These are phyloP conservation scores for Enteromius fasciolatus DNA, from an alignment of 2,797 vertebrate species.

Conservation along the genomic window DNA sequence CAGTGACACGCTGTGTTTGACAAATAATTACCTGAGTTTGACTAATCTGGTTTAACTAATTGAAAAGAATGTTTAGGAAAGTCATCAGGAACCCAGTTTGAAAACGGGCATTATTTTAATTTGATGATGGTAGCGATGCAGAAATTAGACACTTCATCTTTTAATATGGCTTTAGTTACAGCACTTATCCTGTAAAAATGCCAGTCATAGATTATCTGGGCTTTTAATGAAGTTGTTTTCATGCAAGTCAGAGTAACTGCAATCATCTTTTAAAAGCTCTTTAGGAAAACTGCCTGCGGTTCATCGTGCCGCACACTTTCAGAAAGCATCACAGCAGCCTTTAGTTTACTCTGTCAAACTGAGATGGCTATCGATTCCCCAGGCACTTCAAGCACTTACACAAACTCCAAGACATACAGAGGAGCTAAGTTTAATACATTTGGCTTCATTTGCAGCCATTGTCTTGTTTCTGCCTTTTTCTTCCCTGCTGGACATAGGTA, in stretches of 20 bases:
- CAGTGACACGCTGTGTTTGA: too few species aligned
- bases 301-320: not conserved
- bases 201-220: conserved; percentile 14
- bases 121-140: not conserved
- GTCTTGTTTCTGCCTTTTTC: conserved; percentile 45
- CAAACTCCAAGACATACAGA: conserved; percentile 15
- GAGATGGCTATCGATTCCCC: conserved; percentile 25
- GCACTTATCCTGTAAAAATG: conserved; percentile 25
- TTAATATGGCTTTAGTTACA: not conserved
- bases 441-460: conserved; percentile 31
- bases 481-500: conserved; percentile 32
- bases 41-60: not conserved
- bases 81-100: conserved; percentile 3
- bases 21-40: too few species aligned
- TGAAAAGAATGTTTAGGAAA: not conserved
- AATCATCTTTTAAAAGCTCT: conserved; percentile 14
- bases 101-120: not conserved
- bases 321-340: conserved; percentile 13
- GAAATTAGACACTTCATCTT: conserved; percentile 1
- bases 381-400: conserved; percentile 36
- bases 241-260: not conserved
- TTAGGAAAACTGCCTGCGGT: not conserved
- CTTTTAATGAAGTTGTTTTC: conserved; percentile 32
- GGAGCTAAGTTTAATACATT: conserved; percentile 27
- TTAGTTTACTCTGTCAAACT: conserved; percentile 36